A percentile compares a stretch with the other conserved stretches of the same genome.
These are phyloP conservation scores for Drosophila eohydei DNA, from an alignment of 2,888 invertebrate genomes.

Conservation along the genomic window DNA sequence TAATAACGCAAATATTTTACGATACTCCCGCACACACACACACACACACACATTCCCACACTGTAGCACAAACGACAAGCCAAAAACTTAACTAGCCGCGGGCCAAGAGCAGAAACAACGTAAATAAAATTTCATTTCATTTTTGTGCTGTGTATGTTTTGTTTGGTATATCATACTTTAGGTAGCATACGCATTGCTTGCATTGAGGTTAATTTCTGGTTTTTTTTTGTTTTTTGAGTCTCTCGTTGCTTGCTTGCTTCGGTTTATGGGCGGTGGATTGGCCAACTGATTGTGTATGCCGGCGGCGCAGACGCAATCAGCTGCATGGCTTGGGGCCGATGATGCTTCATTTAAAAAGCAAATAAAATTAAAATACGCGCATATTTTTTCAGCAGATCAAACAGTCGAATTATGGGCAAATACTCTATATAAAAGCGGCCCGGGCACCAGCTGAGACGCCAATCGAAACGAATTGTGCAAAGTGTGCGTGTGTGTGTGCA, in stretches of 20 bases:
- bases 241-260: neutral
- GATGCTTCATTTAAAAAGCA: conserved; percentile 79
- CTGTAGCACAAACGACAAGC: conserved; percentile 61
- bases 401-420: conserved; percentile 73
- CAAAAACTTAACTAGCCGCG: conserved; percentile 78
- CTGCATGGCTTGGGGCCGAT: conserved; percentile 60
- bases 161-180: conserved; percentile 42
- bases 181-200: conserved; percentile 71
- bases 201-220: conserved; percentile 74
- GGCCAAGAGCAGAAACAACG: conserved; percentile 72
- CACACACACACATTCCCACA: conserved; percentile 28
- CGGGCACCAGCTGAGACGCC: conserved; percentile 51
- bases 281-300: conserved; percentile 70
- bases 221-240: neutral
- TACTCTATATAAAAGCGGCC: conserved; percentile 37
- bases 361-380: conserved; percentile 78
- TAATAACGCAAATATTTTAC: conserved; percentile 81
- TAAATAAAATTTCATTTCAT: conserved; percentile 73
- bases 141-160: conserved; percentile 36
- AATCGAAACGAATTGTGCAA: conserved; percentile 37
- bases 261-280: conserved; percentile 25
- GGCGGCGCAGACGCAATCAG: conserved; percentile 70
- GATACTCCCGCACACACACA: conserved; percentile 51
- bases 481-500: conserved; percentile 8
- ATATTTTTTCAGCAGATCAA: conserved; percentile 72